These are phyloP conservation scores for Pagrus major DNA, from an alignment of 2,113 vertebrate species.

Conservation along the genomic window DNA sequence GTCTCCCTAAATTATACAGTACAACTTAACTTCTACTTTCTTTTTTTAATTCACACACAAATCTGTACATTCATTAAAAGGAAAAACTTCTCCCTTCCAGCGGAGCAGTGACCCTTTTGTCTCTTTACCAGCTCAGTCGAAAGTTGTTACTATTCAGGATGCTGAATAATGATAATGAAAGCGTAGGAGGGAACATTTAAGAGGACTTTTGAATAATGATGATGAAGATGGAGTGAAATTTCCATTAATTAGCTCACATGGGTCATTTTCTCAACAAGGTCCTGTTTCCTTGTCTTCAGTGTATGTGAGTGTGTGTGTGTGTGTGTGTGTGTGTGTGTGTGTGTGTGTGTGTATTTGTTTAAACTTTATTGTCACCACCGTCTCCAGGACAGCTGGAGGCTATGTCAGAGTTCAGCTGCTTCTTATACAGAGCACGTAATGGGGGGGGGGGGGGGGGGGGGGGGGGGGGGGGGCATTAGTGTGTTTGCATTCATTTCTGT, in stretches of 20 bases:
- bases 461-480: slow-evolving; percentile 1
- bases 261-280: slow-evolving; percentile 66
- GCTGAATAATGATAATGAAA: slow-evolving; percentile 45
- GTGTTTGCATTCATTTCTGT: slow-evolving; percentile 45
- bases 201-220: slow-evolving; percentile 46
- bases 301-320: slow-evolving; percentile 11
- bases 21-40: slow-evolving; percentile 5
- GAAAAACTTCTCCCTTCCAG: background rate
- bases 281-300: slow-evolving; percentile 48
- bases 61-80: slow-evolving; percentile 28
- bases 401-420: slow-evolving; percentile 79
- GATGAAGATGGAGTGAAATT: slow-evolving; percentile 50
- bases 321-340: slow-evolving; percentile 21
- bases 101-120: slow-evolving; percentile 27
- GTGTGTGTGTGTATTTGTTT: slow-evolving; percentile 58
- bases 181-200: slow-evolving; percentile 47
- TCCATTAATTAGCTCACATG: slow-evolving; percentile 59
- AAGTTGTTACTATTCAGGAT: slow-evolving; percentile 25
- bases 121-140: background rate
- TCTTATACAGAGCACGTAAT: slow-evolving; percentile 68
- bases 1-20: background rate
- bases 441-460: slow-evolving; percentile 4
- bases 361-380: slow-evolving; percentile 71
- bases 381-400: slow-evolving; percentile 79
- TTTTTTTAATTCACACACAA: slow-evolving; percentile 41